phyloP scores from a whole-genome alignment of 2,888 invertebrate species.

The Epinotia ramella region DNA sequence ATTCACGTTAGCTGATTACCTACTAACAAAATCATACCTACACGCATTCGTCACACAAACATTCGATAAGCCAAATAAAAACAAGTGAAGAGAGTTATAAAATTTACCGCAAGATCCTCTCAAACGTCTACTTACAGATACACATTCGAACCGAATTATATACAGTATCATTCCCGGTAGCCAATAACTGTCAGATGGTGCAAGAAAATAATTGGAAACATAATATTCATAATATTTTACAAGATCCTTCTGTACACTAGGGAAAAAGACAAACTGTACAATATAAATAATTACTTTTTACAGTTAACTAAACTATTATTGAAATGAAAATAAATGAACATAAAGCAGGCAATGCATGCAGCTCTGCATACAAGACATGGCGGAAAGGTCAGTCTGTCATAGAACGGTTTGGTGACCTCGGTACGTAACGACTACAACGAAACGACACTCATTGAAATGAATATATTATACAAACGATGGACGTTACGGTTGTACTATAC shows the following conservation, averaged over 20 bases:
- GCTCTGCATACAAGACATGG: slow-evolving; percentile 87
- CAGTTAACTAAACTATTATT: slow-evolving; percentile 84
- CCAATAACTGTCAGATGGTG: slow-evolving; percentile 87
- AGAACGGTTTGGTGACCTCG: slow-evolving; percentile 85
- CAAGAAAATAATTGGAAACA: slow-evolving; percentile 88
- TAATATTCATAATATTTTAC: slow-evolving; percentile 85
- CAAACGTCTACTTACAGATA: slow-evolving; percentile 70
- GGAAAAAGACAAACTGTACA: slow-evolving; percentile 83
- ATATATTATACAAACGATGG: slow-evolving; percentile 84
- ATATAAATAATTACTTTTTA: slow-evolving; percentile 79
- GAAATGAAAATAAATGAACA: slow-evolving; percentile 85
- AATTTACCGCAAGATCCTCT: slow-evolving; percentile 63
- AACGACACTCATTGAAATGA: slow-evolving; percentile 90
- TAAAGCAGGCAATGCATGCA: slow-evolving; percentile 90
- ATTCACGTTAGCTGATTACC: slow-evolving; percentile 54
- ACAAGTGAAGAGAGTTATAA: slow-evolving; percentile 69
- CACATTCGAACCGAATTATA: slow-evolving; percentile 75
- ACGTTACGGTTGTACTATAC: slow-evolving; percentile 83
- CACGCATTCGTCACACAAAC: slow-evolving; percentile 72
- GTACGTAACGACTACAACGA: slow-evolving; percentile 81
- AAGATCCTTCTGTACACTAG: slow-evolving; percentile 82
- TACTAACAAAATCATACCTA: slow-evolving; percentile 54
- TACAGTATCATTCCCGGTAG: slow-evolving; percentile 89
- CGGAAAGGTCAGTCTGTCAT: slow-evolving; percentile 89
- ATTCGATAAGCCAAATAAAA: slow-evolving; percentile 81